Evolutionary conservation across 2,888 invertebrate species (phyloP), one percentile per base, ranked within the genome.

Genomic region (Dryocosmus kuriphilus): DNA sequence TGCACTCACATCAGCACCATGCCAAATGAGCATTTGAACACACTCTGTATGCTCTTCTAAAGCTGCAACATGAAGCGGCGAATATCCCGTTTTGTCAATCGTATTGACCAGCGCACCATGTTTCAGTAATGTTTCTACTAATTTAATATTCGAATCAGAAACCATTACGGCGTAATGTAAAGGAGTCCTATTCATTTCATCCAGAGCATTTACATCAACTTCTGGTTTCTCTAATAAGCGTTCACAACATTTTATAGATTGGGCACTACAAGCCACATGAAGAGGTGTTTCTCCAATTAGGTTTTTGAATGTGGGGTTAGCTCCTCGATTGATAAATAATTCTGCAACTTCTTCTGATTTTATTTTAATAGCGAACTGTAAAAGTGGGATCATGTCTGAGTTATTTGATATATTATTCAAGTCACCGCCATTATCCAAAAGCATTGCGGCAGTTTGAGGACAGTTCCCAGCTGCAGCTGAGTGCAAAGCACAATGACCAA

Each of bases 381-480:
- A 87, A 0, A 93, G 92, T 0, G 93, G 92, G 83, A 92, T 92
- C 74, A 91, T 90, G 16, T 89, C 87, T 11, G 83, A 78, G 35
- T 76, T 76, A 1, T 75, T 77, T 14, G 4, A 27, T 41, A 14
- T 4, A 41, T 41, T 41, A 41, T 90, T 88, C n/a, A 93, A 82
- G 8, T 90, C 87, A 4, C 92, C 92, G 0, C 90, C 91, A 32
- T 85, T 85, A 32, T 89, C 88, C n/a, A 93, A 84, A 11, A 94
- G 87, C 4, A 93, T 86, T 19, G 88, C 86, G 6, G 91, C 90
- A 1, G 92, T 92, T 2, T 92, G 89, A 61, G 41, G 41, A 86
- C 86, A 38, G 92, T 93, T 92, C 14, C 92, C 90, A 86, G 93
- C 91, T 2, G 92, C 92, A 0, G 93, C 93, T 79, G 92, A 92